Evolutionary conservation across 2,113 vertebrate genomes (phyloP).

Genomic region (Callionymus lyra): DNA sequence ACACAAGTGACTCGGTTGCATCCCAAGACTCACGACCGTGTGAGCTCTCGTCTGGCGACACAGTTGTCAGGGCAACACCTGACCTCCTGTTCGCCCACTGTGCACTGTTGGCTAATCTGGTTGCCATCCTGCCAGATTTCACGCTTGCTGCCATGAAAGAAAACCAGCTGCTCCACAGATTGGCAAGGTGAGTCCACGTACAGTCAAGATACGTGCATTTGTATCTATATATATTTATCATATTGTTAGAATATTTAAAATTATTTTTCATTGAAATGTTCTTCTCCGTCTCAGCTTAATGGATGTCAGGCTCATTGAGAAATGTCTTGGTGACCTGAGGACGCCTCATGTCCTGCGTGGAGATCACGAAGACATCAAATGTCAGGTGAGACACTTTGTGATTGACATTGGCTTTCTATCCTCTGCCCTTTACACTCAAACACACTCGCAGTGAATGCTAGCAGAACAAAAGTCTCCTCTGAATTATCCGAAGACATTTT

Average conservation of each 20-base stretch:
- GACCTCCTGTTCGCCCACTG: slow-evolving; percentile 80
- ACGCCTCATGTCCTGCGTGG: slow-evolving; percentile 48
- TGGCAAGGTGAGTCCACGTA: slow-evolving; percentile 72
- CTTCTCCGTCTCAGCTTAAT: slow-evolving; percentile 65
- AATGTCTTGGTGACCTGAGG: slow-evolving; percentile 72
- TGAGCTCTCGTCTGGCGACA: slow-evolving; percentile 48
- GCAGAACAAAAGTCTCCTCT: no score
- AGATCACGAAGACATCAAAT: slow-evolving; percentile 67
- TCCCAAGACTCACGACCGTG: slow-evolving; percentile 56
- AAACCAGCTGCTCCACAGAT: slow-evolving; percentile 65
- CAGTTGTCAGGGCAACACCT: slow-evolving; percentile 73
- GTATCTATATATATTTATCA: no score
- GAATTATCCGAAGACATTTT: slow-evolving; percentile 24
- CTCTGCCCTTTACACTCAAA: slow-evolving; percentile 1
- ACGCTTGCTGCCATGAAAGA: slow-evolving; percentile 70
- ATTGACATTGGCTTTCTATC: slow-evolving; percentile 22
- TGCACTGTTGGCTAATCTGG: slow-evolving; percentile 78
- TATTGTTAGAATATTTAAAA: background rate
- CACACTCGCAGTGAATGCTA: no score
- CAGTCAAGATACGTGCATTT: no score
- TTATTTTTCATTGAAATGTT: slow-evolving; percentile 12
- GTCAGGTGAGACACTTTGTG: slow-evolving; percentile 76
- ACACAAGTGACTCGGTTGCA: slow-evolving; percentile 59
- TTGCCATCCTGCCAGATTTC: slow-evolving; percentile 73
- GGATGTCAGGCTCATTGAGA: slow-evolving; percentile 65